Evolutionary conservation across 37 sponge, comb jelly and placozoan genomes (phyloP).

Genomic region (Aplysina aerophoba): DNA sequence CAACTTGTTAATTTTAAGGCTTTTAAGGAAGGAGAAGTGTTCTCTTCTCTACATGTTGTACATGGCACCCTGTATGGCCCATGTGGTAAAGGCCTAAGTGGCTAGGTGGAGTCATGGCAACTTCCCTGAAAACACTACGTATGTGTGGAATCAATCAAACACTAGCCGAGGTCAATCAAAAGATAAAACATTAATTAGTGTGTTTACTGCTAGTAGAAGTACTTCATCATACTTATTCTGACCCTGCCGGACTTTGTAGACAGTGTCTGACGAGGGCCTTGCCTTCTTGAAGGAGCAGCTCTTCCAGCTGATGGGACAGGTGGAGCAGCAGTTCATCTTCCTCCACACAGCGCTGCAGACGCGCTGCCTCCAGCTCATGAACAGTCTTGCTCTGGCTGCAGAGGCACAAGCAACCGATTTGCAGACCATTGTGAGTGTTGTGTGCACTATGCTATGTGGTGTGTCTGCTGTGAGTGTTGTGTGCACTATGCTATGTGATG

Average conservation of each 20-base stretch:
- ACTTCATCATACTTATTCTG: too few species aligned
- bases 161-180: too few species aligned
- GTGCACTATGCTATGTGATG: background rate
- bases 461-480: background rate
- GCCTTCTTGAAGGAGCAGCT: background rate
- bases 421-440: background rate
- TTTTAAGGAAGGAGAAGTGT: too few species aligned
- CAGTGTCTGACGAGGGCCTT: conserved; percentile 8
- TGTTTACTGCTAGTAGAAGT: too few species aligned
- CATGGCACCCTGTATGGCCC: too few species aligned
- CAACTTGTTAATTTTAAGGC: too few species aligned
- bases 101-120: too few species aligned
- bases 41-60: too few species aligned
- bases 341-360: conserved; percentile 1
- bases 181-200: too few species aligned
- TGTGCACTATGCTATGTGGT: background rate
- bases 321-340: conserved; percentile 8
- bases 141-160: too few species aligned
- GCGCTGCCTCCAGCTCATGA: conserved; percentile 11
- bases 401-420: background rate
- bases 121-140: too few species aligned
- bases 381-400: background rate
- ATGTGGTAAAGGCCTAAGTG: too few species aligned
- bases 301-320: background rate
- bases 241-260: background rate